A percentile compares a stretch with the other conserved stretches of the same genome.
Conservation (phyloP, 2,888 invertebrate species). For the Operophtera brumata region DNA sequence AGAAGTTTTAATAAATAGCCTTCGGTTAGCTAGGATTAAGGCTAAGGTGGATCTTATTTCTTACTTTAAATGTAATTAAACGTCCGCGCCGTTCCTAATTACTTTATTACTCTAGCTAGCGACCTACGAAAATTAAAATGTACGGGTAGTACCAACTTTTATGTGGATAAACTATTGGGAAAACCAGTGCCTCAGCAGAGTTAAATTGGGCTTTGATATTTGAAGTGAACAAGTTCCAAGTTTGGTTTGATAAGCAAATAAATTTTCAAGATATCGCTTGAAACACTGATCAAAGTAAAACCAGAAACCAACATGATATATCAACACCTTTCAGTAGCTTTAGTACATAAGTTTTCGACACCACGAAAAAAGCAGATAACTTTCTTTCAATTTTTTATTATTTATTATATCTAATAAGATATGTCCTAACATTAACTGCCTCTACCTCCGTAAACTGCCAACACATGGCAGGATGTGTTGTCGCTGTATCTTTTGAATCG, state of each 20-base stretch:
- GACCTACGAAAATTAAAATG: slow-evolving; percentile 12
- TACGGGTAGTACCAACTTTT: slow-evolving; percentile 3
- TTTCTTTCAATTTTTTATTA: background rate
- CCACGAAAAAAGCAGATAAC: too few species aligned
- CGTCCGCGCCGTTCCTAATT: slow-evolving; percentile 9
- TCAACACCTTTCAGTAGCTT: too few species aligned
- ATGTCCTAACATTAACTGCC: slow-evolving; percentile 8
- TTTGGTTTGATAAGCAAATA: too few species aligned
- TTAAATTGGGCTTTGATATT: too few species aligned
- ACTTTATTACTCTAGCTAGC: slow-evolving; percentile 11
- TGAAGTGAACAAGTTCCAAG: too few species aligned
- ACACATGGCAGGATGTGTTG: slow-evolving; percentile 61
- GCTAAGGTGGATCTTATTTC: slow-evolving; percentile 56
- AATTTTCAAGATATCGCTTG: too few species aligned
- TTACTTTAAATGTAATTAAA: slow-evolving; percentile 37
- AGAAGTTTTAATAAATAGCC: slow-evolving; percentile 76
- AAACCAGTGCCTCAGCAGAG: background rate
- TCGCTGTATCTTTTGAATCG: slow-evolving; percentile 67
- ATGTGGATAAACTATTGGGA: background rate
- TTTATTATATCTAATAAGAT: slow-evolving; percentile 1
- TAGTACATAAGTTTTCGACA: too few species aligned
- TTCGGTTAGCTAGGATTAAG: slow-evolving; percentile 64
- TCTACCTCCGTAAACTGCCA: slow-evolving; percentile 37
- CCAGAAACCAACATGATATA: too few species aligned
- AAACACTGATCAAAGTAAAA: too few species aligned